Evolutionary conservation across 2,113 vertebrate species (phyloP).

Genomic region (Reinhardtius hippoglossoides): DNA sequence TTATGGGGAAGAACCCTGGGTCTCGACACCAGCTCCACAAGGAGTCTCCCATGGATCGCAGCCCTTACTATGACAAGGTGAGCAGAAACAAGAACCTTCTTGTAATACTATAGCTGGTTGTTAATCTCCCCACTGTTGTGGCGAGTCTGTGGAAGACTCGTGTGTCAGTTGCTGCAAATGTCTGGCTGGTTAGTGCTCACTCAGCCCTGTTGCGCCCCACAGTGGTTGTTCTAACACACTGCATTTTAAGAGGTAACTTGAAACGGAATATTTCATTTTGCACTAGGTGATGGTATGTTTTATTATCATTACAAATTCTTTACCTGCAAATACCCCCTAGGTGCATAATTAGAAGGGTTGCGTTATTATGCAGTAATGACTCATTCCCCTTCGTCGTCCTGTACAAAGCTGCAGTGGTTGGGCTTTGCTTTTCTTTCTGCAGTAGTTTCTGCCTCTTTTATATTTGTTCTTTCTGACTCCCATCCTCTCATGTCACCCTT

Average conservation of each 20-base stretch:
- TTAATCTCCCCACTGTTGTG: not conserved
- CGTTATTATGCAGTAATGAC: not conserved
- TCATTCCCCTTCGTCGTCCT: not conserved
- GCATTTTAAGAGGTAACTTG: slow-evolving; percentile 5
- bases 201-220: slow-evolving; percentile 39
- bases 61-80: slow-evolving; percentile 90
- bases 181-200: not conserved
- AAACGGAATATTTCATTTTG: not conserved
- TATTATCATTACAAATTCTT: not conserved
- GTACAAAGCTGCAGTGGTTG: slow-evolving; percentile 3
- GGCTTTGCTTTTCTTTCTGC: slow-evolving; percentile 27
- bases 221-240: slow-evolving; percentile 50
- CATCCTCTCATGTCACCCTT: not conserved
- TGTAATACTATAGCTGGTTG: not conserved
- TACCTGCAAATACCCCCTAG: not conserved
- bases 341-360: not conserved
- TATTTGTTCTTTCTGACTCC: slow-evolving; percentile 3
- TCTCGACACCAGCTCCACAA: slow-evolving; percentile 93
- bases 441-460: not conserved
- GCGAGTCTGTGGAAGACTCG: not conserved
- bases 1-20: slow-evolving; percentile 89
- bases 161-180: no score
- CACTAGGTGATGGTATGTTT: not conserved
- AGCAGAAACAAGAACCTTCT: not conserved
- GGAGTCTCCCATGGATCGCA: slow-evolving; percentile 93